Evolutionary conservation across 2,113 vertebrate genomes (phyloP).

Genomic region (Lepus europaeus): DNA sequence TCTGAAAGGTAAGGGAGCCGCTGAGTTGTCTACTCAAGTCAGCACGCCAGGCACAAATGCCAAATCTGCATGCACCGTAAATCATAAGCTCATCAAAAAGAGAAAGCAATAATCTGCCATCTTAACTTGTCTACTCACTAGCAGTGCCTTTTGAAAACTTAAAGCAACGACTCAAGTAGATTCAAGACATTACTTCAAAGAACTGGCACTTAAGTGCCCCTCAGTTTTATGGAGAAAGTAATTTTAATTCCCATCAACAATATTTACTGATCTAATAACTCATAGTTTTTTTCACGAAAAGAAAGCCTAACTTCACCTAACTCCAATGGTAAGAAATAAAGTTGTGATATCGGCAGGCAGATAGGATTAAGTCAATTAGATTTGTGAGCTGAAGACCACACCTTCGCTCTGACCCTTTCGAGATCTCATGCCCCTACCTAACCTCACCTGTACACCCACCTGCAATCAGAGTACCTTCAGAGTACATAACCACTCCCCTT

Average conservation of each 20-base stretch:
- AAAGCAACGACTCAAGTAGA: slow-evolving; percentile 2
- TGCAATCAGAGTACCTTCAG: no score
- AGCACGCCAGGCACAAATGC: neutral
- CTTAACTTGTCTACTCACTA: slow-evolving; percentile 15
- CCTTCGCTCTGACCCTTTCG: no score
- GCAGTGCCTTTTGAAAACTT: slow-evolving; percentile 24
- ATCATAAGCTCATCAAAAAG: slow-evolving; percentile 15
- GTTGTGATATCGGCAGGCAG: neutral
- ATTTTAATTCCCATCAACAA: slow-evolving; percentile 51
- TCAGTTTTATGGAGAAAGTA: slow-evolving; percentile 30
- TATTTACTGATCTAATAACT: slow-evolving; percentile 48
- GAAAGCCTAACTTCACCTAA: slow-evolving; percentile 51
- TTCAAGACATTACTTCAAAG: slow-evolving; percentile 4
- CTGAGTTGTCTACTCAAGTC: neutral
- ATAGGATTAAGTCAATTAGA: no score
- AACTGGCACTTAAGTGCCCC: neutral
- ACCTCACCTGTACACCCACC: no score
- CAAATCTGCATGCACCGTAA: slow-evolving; percentile 8
- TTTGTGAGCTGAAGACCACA: no score
- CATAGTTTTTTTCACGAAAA: slow-evolving; percentile 36
- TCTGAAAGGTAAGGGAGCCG: neutral
- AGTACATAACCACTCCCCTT: no score
- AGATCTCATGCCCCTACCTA: no score
- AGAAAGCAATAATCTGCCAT: slow-evolving; percentile 43
- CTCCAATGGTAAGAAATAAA: neutral